These are phyloP conservation scores for Adrianichthys oophorus DNA, from an alignment of 2,797 vertebrate species.

Conservation along the genomic window DNA sequence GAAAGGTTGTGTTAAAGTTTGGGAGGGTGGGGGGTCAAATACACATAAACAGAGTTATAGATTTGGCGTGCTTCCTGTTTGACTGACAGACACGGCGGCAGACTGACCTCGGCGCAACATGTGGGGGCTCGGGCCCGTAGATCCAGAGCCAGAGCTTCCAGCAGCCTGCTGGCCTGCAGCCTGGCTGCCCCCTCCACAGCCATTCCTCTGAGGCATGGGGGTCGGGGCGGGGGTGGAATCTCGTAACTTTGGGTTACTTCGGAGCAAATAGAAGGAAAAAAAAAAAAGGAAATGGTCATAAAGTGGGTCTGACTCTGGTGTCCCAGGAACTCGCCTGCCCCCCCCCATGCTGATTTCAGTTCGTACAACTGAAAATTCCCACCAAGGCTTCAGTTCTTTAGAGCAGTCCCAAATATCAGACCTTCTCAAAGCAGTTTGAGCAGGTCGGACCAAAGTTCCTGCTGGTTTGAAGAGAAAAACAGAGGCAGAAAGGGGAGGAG, in stretches of 20 bases:
- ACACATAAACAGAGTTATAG: too few species aligned
- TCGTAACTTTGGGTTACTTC: constrained; percentile 81
- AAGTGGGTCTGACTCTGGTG: too few species aligned
- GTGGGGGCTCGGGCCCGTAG: constrained; percentile 90
- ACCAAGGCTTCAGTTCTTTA: constrained; percentile 33
- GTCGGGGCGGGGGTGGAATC: constrained; percentile 77
- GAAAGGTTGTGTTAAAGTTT: constrained; percentile 25
- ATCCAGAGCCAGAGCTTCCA: constrained; percentile 68
- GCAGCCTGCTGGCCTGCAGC: constrained; percentile 73
- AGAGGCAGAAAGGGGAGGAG: constrained; percentile 41
- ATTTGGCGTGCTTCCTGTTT: background rate
- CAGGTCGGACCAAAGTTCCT: constrained; percentile 42
- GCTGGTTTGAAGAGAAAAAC: constrained; percentile 53
- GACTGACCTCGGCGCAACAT: constrained; percentile 85
- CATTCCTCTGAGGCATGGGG: constrained; percentile 82
- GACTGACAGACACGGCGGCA: background rate
- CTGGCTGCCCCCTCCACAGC: constrained; percentile 58
- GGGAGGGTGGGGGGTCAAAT: background rate
- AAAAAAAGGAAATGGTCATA: too few species aligned
- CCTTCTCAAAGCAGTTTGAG: constrained; percentile 43
- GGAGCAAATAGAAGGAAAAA: constrained; percentile 6
- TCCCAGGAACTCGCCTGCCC: too few species aligned
- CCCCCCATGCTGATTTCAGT: too few species aligned
- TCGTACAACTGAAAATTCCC: too few species aligned
- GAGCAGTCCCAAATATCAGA: constrained; percentile 40